phyloP scores from a whole-genome alignment of 2,113 vertebrate species.

The Salminus brasiliensis region DNA sequence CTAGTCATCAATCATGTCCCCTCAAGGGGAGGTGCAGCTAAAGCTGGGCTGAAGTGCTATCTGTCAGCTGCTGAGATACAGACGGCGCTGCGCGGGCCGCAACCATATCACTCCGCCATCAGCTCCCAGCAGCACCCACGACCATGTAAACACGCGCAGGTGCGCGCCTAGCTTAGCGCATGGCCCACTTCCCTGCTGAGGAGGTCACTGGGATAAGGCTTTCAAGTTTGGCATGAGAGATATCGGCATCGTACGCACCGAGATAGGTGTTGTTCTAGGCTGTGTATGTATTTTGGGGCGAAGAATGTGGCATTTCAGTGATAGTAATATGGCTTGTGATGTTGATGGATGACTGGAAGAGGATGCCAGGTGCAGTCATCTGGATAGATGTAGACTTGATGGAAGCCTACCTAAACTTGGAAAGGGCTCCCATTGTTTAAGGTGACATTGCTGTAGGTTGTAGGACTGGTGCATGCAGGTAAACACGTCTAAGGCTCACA shows the following conservation, averaged over 20 bases:
- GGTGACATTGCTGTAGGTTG: not conserved
- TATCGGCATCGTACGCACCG: not conserved
- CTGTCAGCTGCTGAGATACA: conserved; percentile 77
- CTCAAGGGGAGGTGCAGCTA: conserved; percentile 79
- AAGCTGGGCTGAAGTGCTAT: conserved; percentile 81
- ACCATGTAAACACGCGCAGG: conserved; percentile 76
- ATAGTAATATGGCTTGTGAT: not conserved
- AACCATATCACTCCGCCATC: conserved; percentile 72
- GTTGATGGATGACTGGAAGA: conserved; percentile 38
- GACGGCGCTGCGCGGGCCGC: conserved; percentile 50
- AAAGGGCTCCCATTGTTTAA: not conserved
- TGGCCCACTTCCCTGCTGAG: conserved; percentile 56
- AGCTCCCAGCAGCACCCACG: conserved; percentile 68
- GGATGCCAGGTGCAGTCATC: conserved; percentile 36
- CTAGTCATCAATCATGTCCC: conserved; percentile 82
- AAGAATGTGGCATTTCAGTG: not conserved
- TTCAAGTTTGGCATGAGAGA: conserved; percentile 23
- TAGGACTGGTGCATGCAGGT: not conserved
- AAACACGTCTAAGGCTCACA: not conserved
- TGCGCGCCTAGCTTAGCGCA: conserved; percentile 43
- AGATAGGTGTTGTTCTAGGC: not conserved
- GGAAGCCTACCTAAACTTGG: not conserved
- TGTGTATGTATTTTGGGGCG: not conserved
- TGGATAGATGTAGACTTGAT: conserved; percentile 1
- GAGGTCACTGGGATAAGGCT: conserved; percentile 49